Conservation (phyloP, 30 jellyfish, hydroid and myxozoan genomes). For the Chrysaora quinquecirrha region DNA sequence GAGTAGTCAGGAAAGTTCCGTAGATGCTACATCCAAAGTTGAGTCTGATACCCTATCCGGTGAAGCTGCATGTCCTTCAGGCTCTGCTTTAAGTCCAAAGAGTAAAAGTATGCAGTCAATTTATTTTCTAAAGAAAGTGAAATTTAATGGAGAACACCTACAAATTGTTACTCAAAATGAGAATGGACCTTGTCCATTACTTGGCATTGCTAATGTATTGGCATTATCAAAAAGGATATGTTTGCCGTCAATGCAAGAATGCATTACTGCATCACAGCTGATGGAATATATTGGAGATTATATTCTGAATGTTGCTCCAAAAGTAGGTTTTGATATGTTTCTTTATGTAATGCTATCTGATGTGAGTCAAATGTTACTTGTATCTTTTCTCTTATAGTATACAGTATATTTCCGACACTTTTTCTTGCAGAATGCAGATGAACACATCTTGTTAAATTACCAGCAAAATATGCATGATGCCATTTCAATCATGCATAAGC, state of each 20-base stretch:
- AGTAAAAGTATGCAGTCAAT: constrained; percentile 52
- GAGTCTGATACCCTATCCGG: too few species aligned
- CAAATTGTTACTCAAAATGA: constrained; percentile 96
- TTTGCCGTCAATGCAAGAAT: constrained; percentile 82
- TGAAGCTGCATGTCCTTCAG: background rate
- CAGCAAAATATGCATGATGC: constrained; percentile 99
- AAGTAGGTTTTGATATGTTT: constrained; percentile 13
- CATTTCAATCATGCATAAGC: constrained; percentile 85
- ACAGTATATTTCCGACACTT: too few species aligned
- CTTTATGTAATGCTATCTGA: too few species aligned
- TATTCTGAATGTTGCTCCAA: constrained; percentile 77
- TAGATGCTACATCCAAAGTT: background rate
- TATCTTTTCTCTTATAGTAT: too few species aligned
- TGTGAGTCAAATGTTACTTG: too few species aligned
- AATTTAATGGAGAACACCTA: constrained; percentile 81
- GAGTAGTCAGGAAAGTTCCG: too few species aligned
- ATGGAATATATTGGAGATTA: constrained; percentile 96
- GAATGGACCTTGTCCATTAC: constrained; percentile 98
- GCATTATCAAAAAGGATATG: constrained; percentile 65
- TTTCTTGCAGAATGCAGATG: constrained; percentile 47
- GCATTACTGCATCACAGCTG: constrained; percentile 81
- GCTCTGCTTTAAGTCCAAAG: background rate
- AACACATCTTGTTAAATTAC: constrained; percentile 67
- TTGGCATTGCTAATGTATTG: constrained; percentile 92
- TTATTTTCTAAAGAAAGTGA: constrained; percentile 73